Evolutionary conservation across 2,797 vertebrate genomes (phyloP).

Genomic region (Phyllotis vaccarum): DNA sequence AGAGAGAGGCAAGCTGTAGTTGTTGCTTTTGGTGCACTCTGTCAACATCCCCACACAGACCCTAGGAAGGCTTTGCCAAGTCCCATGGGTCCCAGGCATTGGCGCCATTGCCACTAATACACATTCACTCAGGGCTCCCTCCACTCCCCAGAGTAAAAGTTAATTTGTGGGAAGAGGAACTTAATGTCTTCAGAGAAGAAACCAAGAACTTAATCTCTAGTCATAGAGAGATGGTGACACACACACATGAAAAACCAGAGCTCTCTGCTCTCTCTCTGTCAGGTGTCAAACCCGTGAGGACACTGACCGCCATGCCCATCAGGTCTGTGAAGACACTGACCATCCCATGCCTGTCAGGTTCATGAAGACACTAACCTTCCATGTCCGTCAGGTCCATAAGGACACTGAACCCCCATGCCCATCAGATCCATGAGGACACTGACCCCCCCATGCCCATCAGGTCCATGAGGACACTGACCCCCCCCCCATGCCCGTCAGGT

Average conservation of each 20-base stretch:
- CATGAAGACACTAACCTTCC: too few relatives aligned
- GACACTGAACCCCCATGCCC: too few relatives aligned
- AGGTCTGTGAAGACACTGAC: too few relatives aligned
- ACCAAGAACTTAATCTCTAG: not conserved
- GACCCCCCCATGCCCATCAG: too few relatives aligned
- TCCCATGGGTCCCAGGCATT: too few relatives aligned
- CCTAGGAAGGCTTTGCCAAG: not conserved
- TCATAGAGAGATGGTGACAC: not conserved
- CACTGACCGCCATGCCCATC: not conserved
- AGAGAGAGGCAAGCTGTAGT: not conserved
- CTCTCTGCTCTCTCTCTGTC: not conserved
- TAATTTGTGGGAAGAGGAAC: slow-evolving; percentile 19
- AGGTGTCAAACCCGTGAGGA: not conserved
- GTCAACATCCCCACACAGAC: not conserved
- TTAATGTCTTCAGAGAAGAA: slow-evolving; percentile 21
- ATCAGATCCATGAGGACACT: too few relatives aligned
- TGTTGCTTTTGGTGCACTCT: not conserved
- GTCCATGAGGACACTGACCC: too few relatives aligned
- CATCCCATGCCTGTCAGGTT: too few relatives aligned
- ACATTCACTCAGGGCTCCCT: not conserved
- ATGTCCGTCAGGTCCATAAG: too few relatives aligned
- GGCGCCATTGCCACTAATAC: not conserved
- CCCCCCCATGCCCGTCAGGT: too few relatives aligned
- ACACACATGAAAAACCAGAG: not conserved
- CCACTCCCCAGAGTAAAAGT: not conserved